Percentiles rank a stretch among this genome's conserved stretches.
phyloP scores from a whole-genome alignment of 30 jellyfish, hydroid and myxozoan genomes.

The Pelagia noctiluca region DNA sequence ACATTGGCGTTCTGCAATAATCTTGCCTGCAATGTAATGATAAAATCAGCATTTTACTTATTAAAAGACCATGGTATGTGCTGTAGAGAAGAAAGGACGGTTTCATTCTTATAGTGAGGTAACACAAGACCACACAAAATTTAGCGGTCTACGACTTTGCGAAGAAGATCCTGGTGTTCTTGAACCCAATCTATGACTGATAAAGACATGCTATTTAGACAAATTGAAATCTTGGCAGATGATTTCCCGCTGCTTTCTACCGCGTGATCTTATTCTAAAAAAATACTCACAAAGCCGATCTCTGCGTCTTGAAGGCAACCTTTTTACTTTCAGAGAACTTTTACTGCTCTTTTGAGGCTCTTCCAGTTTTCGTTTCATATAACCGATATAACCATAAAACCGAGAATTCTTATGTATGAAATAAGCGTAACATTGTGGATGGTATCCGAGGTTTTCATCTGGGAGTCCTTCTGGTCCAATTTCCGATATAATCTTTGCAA shows the following conservation, averaged over 20 bases:
- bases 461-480: not conserved
- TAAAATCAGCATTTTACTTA: too few species aligned
- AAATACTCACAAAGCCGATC: not conserved
- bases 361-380: not conserved
- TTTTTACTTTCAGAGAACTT: not conserved
- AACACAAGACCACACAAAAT: too few species aligned
- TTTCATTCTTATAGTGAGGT: too few species aligned
- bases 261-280: not conserved
- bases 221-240: too few species aligned
- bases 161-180: too few species aligned
- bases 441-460: slow-evolving; percentile 2
- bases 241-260: too few species aligned
- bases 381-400: not conserved
- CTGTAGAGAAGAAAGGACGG: too few species aligned
- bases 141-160: too few species aligned
- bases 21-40: not conserved
- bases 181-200: too few species aligned
- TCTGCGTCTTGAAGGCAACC: not conserved
- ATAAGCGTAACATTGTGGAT: not conserved
- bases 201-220: too few species aligned
- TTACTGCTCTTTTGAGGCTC: not conserved
- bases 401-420: not conserved
- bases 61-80: too few species aligned
- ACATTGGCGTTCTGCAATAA: slow-evolving; percentile 46
- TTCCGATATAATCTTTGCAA: not conserved